These are phyloP conservation scores for Sinelater perroti DNA, from an alignment of 2,888 invertebrate species.

Conservation along the genomic window DNA sequence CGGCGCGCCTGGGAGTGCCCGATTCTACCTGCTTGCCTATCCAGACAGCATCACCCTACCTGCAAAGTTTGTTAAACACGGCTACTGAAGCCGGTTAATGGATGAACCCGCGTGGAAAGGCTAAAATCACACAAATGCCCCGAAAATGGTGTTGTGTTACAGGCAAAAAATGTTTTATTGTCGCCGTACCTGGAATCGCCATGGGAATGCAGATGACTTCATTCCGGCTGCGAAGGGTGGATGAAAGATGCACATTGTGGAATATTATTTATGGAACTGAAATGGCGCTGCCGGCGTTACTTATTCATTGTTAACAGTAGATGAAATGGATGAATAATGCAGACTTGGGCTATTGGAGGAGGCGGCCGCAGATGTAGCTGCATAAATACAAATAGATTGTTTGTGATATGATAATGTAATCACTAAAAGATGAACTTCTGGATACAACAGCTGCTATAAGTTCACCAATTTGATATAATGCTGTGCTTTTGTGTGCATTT, in stretches of 20 bases:
- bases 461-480: too few relatives aligned
- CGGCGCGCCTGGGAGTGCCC: too few relatives aligned
- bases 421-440: too few relatives aligned
- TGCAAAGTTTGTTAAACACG: conserved; percentile 31
- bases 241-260: conserved; percentile 4
- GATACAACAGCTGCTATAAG: too few relatives aligned
- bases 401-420: too few relatives aligned
- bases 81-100: conserved; percentile 28
- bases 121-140: conserved; percentile 32
- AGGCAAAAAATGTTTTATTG: conserved; percentile 28
- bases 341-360: conserved; percentile 8
- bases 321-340: conserved; percentile 27
- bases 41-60: conserved; percentile 27
- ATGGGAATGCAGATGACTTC: conserved; percentile 31
- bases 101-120: conserved; percentile 34
- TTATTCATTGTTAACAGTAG: conserved; percentile 33
- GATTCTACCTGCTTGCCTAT: too few relatives aligned
- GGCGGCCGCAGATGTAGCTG: too few relatives aligned
- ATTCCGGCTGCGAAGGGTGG: conserved; percentile 16
- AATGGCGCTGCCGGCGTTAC: too few relatives aligned
- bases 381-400: too few relatives aligned
- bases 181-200: conserved; percentile 30
- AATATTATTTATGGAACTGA: conserved; percentile 8
- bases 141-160: conserved; percentile 35
- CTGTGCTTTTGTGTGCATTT: too few relatives aligned